Evolutionary conservation across 2,113 vertebrate species (phyloP).

Genomic region (Muntiacus muntjak): DNA sequence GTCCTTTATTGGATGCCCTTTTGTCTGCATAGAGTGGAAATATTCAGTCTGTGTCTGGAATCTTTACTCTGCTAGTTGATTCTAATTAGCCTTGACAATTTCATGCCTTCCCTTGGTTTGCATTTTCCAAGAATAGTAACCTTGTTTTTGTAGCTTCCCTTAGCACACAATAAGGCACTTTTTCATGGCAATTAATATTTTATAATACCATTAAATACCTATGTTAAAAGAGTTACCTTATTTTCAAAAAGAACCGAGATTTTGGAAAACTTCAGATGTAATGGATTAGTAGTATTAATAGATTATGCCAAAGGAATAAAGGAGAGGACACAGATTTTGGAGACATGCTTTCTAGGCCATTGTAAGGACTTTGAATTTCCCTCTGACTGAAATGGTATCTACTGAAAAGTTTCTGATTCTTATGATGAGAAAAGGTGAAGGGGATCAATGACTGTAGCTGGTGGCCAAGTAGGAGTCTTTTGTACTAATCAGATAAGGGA

Average conservation of each 20-base stretch:
- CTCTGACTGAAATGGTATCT: background rate
- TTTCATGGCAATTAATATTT: slow-evolving; percentile 68
- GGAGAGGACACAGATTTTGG: background rate
- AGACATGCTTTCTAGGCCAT: background rate
- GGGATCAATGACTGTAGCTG: background rate
- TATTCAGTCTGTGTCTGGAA: slow-evolving; percentile 41
- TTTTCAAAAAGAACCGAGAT: slow-evolving; percentile 18
- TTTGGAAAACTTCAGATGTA: slow-evolving; percentile 41
- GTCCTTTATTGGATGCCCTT: slow-evolving; percentile 50
- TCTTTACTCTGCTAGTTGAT: slow-evolving; percentile 48
- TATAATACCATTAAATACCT: slow-evolving; percentile 31
- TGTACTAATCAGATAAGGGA: background rate
- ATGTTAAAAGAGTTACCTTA: slow-evolving; percentile 32
- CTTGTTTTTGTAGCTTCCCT: slow-evolving; percentile 56
- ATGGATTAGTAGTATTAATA: background rate
- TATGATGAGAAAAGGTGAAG: background rate
- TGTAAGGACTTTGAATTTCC: background rate
- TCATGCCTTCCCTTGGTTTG: slow-evolving; percentile 59
- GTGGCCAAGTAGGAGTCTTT: background rate
- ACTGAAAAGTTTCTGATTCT: background rate
- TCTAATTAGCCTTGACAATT: slow-evolving; percentile 68
- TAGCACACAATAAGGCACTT: slow-evolving; percentile 55
- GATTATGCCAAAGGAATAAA: background rate
- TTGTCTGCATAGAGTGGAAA: slow-evolving; percentile 54
- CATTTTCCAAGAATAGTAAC: slow-evolving; percentile 49